Evolutionary conservation across 2,113 vertebrate genomes (phyloP), one percentile per base, ranked within the genome.

Genomic region (Laterallus jamaicensis): DNA sequence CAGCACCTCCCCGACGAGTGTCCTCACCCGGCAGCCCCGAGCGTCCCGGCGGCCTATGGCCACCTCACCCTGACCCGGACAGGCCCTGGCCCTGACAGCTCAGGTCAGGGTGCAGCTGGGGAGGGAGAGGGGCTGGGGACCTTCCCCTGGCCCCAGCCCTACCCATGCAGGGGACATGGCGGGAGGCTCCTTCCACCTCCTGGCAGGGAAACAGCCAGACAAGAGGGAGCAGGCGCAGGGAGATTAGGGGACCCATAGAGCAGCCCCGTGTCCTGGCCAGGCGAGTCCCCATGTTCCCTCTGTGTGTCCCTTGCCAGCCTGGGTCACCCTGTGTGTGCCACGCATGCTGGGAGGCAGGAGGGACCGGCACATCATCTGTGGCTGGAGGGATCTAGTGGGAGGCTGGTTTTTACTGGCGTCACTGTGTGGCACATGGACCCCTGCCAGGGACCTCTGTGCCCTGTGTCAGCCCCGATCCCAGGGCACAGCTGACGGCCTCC

Each of bases 1-100:
- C 97, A 96, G 96, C 97, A 97, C 73, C 97, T 98, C 89, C 97
- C 97, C 0, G 98, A 98, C 3, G 98, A 98, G 95, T 96, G 98
- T 59, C 98, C 97, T 71, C 97, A 97, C 50, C 96, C 95, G 54
- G 60, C 94, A 81, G 73, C 95, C 86, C 96, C 44, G 39, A 69
- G 81, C 44, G 8, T 35, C 28, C 91, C 94, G 52, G 70, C 80
- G 5, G 42, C 88, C 95, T 89, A 68, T 35, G 87, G 88, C 86
- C 92, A 95, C 88, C 89, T 96, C 94, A 84, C 92, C 70, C 91
- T 96, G 50, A 95, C 86, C 62, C 94, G 95, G 96, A 97, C 16
- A 13, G 93, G 55, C 89, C 96, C 73, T 0, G 93, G 86, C 63
- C 92, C 95, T 93, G 96, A 97, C 83, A 96, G 92, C 95, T 80